phyloP scores from a whole-genome alignment of 64 coral and sea anemone genomes.

The Acropora tenuis region DNA sequence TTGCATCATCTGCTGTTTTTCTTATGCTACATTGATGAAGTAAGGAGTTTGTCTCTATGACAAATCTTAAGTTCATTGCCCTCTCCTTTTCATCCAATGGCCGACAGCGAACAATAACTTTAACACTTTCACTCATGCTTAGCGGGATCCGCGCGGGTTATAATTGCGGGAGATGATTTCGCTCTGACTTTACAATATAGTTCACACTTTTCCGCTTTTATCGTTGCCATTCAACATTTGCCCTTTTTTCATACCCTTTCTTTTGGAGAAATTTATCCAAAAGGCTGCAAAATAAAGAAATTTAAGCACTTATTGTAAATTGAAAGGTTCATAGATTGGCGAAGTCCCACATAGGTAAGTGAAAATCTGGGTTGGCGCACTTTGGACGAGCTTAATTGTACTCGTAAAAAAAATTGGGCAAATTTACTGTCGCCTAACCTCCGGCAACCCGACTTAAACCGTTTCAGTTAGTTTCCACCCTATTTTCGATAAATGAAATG shows the following conservation, averaged over 20 bases:
- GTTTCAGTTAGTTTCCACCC: too few relatives aligned
- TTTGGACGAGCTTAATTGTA: too few relatives aligned
- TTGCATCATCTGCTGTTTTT: slow-evolving; percentile 35
- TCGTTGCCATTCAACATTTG: too few relatives aligned
- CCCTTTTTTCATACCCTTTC: background rate
- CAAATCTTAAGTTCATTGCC: slow-evolving; percentile 74
- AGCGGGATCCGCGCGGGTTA: background rate
- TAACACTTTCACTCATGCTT: slow-evolving; percentile 83
- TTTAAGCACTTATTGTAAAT: background rate
- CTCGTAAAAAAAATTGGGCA: too few relatives aligned
- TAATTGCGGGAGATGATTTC: too few relatives aligned
- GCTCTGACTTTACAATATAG: too few relatives aligned
- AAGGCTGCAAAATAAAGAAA: background rate
- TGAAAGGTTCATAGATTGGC: background rate
- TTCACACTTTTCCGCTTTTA: background rate
- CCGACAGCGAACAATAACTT: slow-evolving; percentile 92
- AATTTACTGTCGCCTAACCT: too few relatives aligned
- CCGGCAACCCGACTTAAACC: too few relatives aligned
- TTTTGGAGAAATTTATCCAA: background rate
- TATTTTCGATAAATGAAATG: too few relatives aligned
- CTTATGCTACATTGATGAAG: slow-evolving; percentile 69
- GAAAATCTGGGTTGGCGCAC: too few relatives aligned
- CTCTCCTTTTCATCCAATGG: slow-evolving; percentile 74
- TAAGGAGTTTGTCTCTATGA: slow-evolving; percentile 62
- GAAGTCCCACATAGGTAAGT: too few relatives aligned